Percentiles rank a stretch among this genome's conserved stretches.
These are phyloP conservation scores for Phocoena sinus DNA, from an alignment of 2,113 vertebrate genomes.

Conservation along the genomic window DNA sequence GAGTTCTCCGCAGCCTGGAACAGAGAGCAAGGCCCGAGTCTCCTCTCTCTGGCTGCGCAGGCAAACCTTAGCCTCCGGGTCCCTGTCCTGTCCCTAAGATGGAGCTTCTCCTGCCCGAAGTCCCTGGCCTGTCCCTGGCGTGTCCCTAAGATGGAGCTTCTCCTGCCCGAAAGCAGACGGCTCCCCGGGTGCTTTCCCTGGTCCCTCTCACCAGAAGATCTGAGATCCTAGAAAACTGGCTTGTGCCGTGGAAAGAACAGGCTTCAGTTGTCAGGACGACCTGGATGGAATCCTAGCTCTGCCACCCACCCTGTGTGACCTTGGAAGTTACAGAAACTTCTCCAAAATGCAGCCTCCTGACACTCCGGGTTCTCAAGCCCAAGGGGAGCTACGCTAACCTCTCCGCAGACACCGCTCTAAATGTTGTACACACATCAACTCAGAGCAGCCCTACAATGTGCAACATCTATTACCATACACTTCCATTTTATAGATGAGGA, in stretches of 20 bases:
- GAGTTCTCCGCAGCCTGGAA: neutral
- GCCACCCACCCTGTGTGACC: neutral
- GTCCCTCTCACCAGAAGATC: neutral
- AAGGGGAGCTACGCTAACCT: neutral
- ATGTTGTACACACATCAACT: too few species aligned
- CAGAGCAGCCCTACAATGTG: too few species aligned
- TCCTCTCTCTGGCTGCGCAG: fast-evolving
- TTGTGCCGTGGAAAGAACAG: neutral
- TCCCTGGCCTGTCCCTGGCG: neutral
- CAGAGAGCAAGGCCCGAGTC: neutral
- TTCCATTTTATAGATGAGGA: neutral
- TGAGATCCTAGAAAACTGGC: neutral
- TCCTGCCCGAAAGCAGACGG: neutral
- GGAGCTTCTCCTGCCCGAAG: neutral
- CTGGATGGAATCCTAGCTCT: neutral
- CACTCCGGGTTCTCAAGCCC: neutral
- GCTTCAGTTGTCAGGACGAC: neutral
- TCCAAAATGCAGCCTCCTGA: neutral
- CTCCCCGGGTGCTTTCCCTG: fast-evolving
- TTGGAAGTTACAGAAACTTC: neutral
- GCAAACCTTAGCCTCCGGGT: too few species aligned
- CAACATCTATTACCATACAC: neutral
- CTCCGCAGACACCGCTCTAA: neutral
- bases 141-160: too few species aligned
- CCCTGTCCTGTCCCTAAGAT: too few species aligned